Evolutionary conservation across 2,113 vertebrate genomes (phyloP).

Genomic region (Spermophilus dauricus): DNA sequence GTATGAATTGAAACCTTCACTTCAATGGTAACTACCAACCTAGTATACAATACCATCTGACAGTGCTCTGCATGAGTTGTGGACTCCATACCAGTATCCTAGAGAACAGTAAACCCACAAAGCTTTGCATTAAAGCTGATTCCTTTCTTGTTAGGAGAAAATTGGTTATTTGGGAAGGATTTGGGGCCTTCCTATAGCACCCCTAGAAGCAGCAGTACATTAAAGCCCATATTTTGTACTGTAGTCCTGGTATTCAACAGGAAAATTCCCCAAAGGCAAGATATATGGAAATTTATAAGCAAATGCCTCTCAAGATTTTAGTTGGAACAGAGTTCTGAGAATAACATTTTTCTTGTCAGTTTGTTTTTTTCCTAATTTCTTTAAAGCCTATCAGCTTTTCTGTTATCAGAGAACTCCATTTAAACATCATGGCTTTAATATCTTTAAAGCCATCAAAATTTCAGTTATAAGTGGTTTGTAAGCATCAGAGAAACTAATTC

Average conservation of each 20-base stretch:
- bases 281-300: not conserved
- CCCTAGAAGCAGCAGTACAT: not conserved
- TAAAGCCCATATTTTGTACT: not conserved
- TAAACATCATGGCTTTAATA: not conserved
- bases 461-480: not conserved
- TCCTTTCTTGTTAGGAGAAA: not conserved
- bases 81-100: not conserved
- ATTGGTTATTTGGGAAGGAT: not conserved
- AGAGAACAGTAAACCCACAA: not conserved
- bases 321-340: not conserved
- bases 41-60: not conserved
- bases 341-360: not conserved
- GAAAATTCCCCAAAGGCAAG: not conserved
- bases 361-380: not conserved
- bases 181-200: not conserved
- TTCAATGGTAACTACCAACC: not conserved
- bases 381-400: slow-evolving; percentile 1
- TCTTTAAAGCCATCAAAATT: slow-evolving; percentile 36
- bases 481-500: slow-evolving; percentile 29
- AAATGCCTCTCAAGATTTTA: not conserved
- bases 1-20: slow-evolving; percentile 40
- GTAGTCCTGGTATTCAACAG: not conserved
- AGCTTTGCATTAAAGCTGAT: not conserved
- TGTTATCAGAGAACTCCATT: not conserved
- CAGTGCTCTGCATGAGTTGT: not conserved